Base-by-base conservation (phyloP, 2,888 invertebrate genomes). In the Coronaproctus castanopsis region DNA sequence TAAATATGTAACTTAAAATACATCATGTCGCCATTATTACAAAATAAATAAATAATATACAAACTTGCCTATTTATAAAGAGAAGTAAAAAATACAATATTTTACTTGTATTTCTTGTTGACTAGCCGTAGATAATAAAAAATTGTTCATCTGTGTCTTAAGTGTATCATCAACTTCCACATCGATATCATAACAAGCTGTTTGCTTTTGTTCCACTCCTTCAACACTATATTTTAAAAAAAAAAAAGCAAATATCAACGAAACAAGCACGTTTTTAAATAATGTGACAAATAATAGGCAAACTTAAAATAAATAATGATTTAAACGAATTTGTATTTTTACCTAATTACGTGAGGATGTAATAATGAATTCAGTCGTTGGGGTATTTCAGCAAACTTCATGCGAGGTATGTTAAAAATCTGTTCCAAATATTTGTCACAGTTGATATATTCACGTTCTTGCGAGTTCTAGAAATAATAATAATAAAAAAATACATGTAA, bases 381-480 rank as follows among this genome's bases (percentile, higher is more conserved):
- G 8, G 98, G 98, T 70, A 98, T 92, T 77, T 99, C 98, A 23
- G 97, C 96, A 76, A 99, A 97, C 75, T 97, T 95, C 88, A 99
- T 90, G 65, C 92, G 81, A 57, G 82, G 79, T 67, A 85, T 85
- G 63, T 87, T 85, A 72, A 98, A 98, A 69, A 97, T 93, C 77
- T 97, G 97, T 74, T 97, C 95, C 66, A 99, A 77, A 75, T 95
- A 98, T 72, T 92, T 89, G 78, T 99, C 98, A 74, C 96, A 96
- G 68, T 90, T 87, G 65, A 98, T 87, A 71, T 80, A 92, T 74
- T 99, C 98, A 62, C 96, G 80, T 76, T 99, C 98, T 71, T 91
- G 89, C 60, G 90, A 80, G 74, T 98, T 97, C 78, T 82, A 75
- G 60, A 68, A 65, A 21, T n/a, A 54, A 54, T n/a, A n/a, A n/a